phyloP scores from a whole-genome alignment of 2,113 vertebrate species.

The Brachyhypopomus occidentalis region DNA sequence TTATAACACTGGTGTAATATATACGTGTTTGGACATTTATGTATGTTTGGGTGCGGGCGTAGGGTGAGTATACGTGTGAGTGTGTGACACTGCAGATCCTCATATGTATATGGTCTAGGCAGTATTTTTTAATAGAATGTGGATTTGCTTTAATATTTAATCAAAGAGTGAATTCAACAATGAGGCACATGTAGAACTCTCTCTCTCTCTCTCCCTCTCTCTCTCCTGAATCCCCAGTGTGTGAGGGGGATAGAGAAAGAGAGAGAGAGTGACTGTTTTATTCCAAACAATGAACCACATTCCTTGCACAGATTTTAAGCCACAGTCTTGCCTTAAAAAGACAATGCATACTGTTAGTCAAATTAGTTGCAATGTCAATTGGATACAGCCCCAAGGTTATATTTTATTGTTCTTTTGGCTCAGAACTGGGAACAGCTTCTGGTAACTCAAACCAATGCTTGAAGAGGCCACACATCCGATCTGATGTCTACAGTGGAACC shows the following conservation, averaged over 20 bases:
- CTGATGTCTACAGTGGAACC: background rate
- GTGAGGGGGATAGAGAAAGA: background rate
- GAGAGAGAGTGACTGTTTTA: slow-evolving; percentile 12
- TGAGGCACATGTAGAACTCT: slow-evolving; percentile 35
- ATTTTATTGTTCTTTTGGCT: slow-evolving; percentile 7
- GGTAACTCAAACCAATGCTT: background rate
- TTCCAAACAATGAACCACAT: slow-evolving; percentile 39
- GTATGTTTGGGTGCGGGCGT: too few relatives aligned
- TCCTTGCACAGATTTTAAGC: background rate
- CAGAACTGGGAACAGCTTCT: background rate
- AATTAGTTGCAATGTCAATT: background rate
- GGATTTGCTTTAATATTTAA: slow-evolving; percentile 54
- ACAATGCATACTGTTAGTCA: slow-evolving; percentile 3
- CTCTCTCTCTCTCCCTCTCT: slow-evolving; percentile 32
- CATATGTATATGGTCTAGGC: slow-evolving; percentile 34
- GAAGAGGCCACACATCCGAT: background rate
- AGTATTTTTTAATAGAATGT: slow-evolving; percentile 47
- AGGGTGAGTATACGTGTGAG: slow-evolving; percentile 1
- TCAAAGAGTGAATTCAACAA: slow-evolving; percentile 51
- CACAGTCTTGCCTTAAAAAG: background rate
- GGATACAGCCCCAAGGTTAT: background rate
- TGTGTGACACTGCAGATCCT: slow-evolving; percentile 1
- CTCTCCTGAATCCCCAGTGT: slow-evolving; percentile 37
- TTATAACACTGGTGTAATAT: too few relatives aligned
- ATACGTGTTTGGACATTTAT: too few relatives aligned